phyloP scores from a whole-genome alignment of 1,140 invertebrate species.

The Scaptodrosophila lebanonensis region DNA sequence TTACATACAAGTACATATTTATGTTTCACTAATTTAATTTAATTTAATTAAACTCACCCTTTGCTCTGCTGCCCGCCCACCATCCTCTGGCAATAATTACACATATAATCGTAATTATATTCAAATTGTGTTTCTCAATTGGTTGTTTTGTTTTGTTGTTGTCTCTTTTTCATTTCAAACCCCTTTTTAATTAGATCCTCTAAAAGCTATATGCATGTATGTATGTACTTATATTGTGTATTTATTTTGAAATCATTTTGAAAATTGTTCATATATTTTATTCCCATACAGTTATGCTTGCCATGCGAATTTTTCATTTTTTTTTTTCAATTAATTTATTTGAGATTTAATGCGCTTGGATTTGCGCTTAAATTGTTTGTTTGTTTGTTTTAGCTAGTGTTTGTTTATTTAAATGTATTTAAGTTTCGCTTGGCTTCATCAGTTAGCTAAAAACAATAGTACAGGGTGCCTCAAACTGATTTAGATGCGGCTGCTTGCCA shows the following conservation, averaged over 20 bases:
- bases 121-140: slow-evolving; percentile 13
- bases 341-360: too few relatives aligned
- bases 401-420: too few relatives aligned
- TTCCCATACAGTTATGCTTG: slow-evolving; percentile 31
- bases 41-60: slow-evolving; percentile 30
- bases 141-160: slow-evolving; percentile 9
- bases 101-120: slow-evolving; percentile 33
- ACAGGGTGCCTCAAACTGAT: slow-evolving; percentile 39
- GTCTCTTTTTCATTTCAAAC: slow-evolving; percentile 14
- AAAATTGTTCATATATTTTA: background rate
- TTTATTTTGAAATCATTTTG: slow-evolving; percentile 19
- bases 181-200: slow-evolving; percentile 45
- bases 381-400: background rate
- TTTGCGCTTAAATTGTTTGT: background rate
- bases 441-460: slow-evolving; percentile 42
- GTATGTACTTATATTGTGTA: slow-evolving; percentile 27
- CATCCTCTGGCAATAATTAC: slow-evolving; percentile 52
- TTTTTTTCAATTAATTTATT: slow-evolving; percentile 28
- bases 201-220: slow-evolving; percentile 55
- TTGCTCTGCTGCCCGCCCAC: slow-evolving; percentile 23
- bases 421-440: slow-evolving; percentile 35
- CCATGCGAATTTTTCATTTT: slow-evolving; percentile 25
- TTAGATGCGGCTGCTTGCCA: background rate
- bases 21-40: slow-evolving; percentile 7
- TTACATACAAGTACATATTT: slow-evolving; percentile 6